phyloP scores from a whole-genome alignment of 2,113 vertebrate species.

The Chunga burmeisteri region DNA sequence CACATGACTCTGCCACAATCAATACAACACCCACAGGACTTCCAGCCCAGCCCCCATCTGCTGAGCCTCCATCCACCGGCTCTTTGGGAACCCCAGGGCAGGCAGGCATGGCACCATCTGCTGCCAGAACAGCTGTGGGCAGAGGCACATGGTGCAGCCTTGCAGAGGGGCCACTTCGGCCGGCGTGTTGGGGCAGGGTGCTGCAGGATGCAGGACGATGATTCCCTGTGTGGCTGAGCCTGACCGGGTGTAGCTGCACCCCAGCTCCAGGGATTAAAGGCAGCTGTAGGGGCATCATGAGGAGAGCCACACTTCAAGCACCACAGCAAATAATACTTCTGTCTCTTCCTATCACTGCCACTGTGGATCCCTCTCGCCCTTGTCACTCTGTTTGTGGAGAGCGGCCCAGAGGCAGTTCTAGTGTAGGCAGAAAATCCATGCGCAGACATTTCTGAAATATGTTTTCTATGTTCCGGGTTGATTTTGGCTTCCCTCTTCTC shows the following conservation, averaged over 20 bases:
- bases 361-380: fast-evolving
- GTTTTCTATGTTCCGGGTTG: background rate
- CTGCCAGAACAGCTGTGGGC: background rate
- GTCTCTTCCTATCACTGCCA: background rate
- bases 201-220: fast-evolving
- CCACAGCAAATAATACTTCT: background rate
- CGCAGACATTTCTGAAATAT: background rate
- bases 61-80: background rate
- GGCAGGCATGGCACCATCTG: fast-evolving
- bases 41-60: background rate
- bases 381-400: fast-evolving
- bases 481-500: background rate
- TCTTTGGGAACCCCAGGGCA: background rate
- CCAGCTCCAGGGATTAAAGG: background rate
- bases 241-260: fast-evolving
- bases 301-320: background rate
- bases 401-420: fast-evolving
- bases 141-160: fast-evolving
- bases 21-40: background rate
- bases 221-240: background rate
- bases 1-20: background rate
- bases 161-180: fast-evolving
- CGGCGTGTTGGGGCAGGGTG: too few relatives aligned
- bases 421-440: background rate
- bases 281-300: background rate